A percentile compares a stretch with the other conserved stretches of the same genome.
Evolutionary conservation across 2,797 vertebrate species (phyloP).

Genomic region (Intellagama lesueurii): DNA sequence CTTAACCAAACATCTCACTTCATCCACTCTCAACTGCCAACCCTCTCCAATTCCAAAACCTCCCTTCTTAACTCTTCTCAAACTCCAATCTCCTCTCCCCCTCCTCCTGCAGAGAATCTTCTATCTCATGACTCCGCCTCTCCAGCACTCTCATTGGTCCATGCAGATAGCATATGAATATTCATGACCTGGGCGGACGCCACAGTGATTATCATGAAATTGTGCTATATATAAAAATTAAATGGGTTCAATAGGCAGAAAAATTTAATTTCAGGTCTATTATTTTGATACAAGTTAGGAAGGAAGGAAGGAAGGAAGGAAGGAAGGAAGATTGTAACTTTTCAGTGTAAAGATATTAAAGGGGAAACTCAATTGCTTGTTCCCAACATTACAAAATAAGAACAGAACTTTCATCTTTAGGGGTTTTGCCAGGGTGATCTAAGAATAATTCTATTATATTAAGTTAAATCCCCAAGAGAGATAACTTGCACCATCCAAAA

Average conservation of each 20-base stretch:
- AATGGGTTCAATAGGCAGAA: not conserved
- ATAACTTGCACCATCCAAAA: slow-evolving; percentile 17
- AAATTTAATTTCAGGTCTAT: not conserved
- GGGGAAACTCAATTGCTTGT: not conserved
- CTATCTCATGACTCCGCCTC: too few relatives aligned
- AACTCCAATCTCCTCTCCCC: too few relatives aligned
- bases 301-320: too few relatives aligned
- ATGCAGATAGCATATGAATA: too few relatives aligned
- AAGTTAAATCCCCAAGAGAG: slow-evolving; percentile 34
- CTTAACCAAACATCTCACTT: too few relatives aligned
- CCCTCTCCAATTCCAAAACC: too few relatives aligned
- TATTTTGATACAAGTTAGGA: not conserved
- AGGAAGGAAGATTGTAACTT: not conserved
- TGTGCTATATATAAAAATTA: not conserved
- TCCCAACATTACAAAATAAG: slow-evolving; percentile 9
- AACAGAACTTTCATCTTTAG: not conserved
- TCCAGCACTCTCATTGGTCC: too few relatives aligned
- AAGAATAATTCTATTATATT: slow-evolving; percentile 38
- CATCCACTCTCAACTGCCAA: too few relatives aligned
- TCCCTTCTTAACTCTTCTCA: too few relatives aligned
- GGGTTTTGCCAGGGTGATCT: slow-evolving; percentile 10
- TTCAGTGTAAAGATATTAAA: slow-evolving; percentile 13
- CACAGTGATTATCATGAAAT: too few relatives aligned
- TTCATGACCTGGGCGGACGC: too few relatives aligned
- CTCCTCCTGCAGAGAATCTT: too few relatives aligned